Evolutionary conservation across 2,888 invertebrate species (phyloP), one percentile per base, ranked within the genome.

Genomic region (Lochmaea capreae): DNA sequence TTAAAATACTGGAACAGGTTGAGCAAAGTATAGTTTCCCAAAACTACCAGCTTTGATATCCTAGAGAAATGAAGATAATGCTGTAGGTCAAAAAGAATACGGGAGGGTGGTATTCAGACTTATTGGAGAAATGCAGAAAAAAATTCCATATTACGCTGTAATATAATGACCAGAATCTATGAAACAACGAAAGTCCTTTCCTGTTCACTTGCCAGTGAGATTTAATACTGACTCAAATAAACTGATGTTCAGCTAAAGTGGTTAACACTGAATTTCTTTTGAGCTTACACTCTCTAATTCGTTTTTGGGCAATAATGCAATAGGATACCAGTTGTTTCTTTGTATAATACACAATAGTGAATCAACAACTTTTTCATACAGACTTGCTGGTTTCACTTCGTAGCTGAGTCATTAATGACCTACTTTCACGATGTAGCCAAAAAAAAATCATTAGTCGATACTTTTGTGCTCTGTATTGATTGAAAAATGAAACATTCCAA

Each of bases 181-280:
- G 12, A 22, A 16, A 18, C 26, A 26, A 12, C 18, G 10, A 10
- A 3, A 63, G 65, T 65, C 57, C 67, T 57, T 18, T 18, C 11
- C 67, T 67, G 67, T 67, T 39, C 42, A 11, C 12, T 42, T 67
- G 16, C 57, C 57, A 18, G 42, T 65, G 22, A 57, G 42, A 67
- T 67, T 67, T 67, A 67, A 57, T 67, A 18, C 58, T 18, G 54
- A 67, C 57, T 57, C 66, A 57, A 67, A 67, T 67, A 67, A 67
- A 67, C 66, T 67, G 57, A 67, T 52, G 66, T 66, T 66, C 11
- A 67, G 42, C 57, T 57, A 57, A 18, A 67, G 66, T 57, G 66
- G 66, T 67, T 67, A 67, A 67, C 66, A 67, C 66, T 57, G 54
- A 14, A 67, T 39, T 67, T 67, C 57, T 67, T 67, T 57, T 42